Base-by-base conservation (phyloP, 1,140 invertebrate species). In the Drosophila prosaltans region DNA sequence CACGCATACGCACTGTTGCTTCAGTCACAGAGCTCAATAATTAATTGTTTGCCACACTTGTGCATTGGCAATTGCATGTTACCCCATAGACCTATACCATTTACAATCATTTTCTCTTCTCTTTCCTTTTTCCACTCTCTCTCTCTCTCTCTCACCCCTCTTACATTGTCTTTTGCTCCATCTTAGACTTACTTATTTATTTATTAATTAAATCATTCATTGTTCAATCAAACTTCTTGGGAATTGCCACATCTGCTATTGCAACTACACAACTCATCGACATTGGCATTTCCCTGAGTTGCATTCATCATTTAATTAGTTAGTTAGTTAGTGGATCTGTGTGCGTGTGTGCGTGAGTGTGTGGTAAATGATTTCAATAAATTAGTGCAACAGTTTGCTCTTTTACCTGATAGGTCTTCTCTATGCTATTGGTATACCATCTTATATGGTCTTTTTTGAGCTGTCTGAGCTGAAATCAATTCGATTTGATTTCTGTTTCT, bases 171-270 rank as follows among this genome's bases (percentile, higher is more conserved):
- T 51, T 36, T 4, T 36, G 3, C 45, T 51, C 8, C 9, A 51
- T 51, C 45, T 51, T 26, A 51, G 45, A 51, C 8, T 51, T 51
- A 80, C 75, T 80, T 88, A 77, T 86, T 86, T 86, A 86, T 82
- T 82, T 86, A 86, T 86, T 86, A 88, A 88, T 86, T 86, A 86
- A 86, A 86, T 74, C 79, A 82, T 88, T 88, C 73, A 88, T 82
- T 86, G 82, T 86, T 82, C 75, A 80, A 86, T 88, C 76, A 73
- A 79, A 82, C 72, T 69, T 69, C 64, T 51, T 88, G 83, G 77
- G 79, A 86, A 86, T 82, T 60, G 48, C 8, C 45, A 45, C 78
- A 77, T 28, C 59, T 76, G 73, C 51, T 45, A 24, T 65, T 75
- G 68, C 68, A 69, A 32, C n/a, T 26, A 41, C 69, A 66, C 21